These are phyloP conservation scores for Smithornis capensis DNA, from an alignment of 2,113 vertebrate species.

Conservation along the genomic window DNA sequence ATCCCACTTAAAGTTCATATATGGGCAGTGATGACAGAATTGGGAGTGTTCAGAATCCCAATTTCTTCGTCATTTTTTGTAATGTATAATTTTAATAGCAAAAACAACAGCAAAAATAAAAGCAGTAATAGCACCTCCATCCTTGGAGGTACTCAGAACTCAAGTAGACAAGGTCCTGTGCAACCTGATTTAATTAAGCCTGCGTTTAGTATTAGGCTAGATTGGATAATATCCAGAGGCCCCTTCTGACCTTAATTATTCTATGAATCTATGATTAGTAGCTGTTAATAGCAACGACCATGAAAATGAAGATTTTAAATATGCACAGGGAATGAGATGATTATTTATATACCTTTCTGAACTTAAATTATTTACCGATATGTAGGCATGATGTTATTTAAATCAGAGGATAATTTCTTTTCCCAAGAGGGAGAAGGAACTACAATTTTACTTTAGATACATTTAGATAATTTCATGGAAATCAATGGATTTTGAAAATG, in stretches of 20 bases:
- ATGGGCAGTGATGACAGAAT: not conserved
- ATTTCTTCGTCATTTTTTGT: not conserved
- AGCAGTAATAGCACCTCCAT: not conserved
- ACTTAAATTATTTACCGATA: slow-evolving; percentile 13
- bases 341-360: not conserved
- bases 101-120: not conserved
- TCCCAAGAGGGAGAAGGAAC: not conserved
- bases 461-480: not conserved
- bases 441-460: not conserved
- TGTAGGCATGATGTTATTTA: not conserved
- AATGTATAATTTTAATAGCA: not conserved
- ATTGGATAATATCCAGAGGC: not conserved
- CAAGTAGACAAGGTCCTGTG: not conserved
- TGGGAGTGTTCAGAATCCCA: not conserved
- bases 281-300: not conserved
- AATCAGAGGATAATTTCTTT: not conserved
- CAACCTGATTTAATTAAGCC: slow-evolving; percentile 3
- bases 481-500: slow-evolving; percentile 17
- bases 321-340: not conserved
- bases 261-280: slow-evolving; percentile 25
- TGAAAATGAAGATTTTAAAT: slow-evolving; percentile 17
- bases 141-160: not conserved
- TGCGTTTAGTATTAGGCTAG: not conserved
- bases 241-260: slow-evolving; percentile 38
- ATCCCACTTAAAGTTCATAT: not conserved